phyloP scores from a whole-genome alignment of 2,113 vertebrate genomes.

The Corythoichthys intestinalis region DNA sequence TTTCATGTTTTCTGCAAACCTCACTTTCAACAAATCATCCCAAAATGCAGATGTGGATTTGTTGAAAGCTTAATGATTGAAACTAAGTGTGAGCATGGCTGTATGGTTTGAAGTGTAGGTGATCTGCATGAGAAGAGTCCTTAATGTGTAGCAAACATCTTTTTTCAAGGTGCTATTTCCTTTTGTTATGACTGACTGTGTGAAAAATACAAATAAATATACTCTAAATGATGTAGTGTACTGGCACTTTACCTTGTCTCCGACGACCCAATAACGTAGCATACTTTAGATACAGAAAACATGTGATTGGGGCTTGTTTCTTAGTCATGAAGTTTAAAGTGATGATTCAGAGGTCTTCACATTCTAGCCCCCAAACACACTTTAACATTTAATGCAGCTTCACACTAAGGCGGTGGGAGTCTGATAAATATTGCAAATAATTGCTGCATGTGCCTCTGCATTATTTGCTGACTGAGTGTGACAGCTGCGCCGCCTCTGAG shows the following conservation, averaged over 20 bases:
- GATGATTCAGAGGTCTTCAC: conserved; percentile 1
- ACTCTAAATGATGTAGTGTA: too few relatives aligned
- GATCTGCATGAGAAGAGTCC: conserved; percentile 26
- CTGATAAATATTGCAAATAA: conserved; percentile 49
- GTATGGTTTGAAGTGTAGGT: conserved; percentile 16
- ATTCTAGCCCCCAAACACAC: conserved; percentile 9
- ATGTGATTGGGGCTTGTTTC: conserved; percentile 8
- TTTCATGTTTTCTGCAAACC: conserved; percentile 16
- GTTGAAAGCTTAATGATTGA: conserved; percentile 29
- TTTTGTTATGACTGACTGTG: conserved; percentile 5
- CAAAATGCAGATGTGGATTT: conserved; percentile 4
- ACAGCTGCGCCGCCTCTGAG: neutral
- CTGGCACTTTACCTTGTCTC: conserved; percentile 6
- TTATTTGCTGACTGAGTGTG: conserved; percentile 23
- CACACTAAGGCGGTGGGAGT: conserved; percentile 10
- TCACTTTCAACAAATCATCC: neutral
- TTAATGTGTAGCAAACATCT: conserved; percentile 12
- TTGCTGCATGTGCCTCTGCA: conserved; percentile 3
- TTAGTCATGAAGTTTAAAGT: neutral
- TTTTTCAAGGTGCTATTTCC: conserved; percentile 6
- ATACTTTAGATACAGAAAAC: conserved; percentile 11
- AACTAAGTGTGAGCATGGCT: neutral
- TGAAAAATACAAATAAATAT: neutral
- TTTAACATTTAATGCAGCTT: conserved; percentile 32
- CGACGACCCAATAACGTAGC: conserved; percentile 7